phyloP scores from a whole-genome alignment of 2,113 vertebrate genomes.

The Emydura subglobosa region DNA sequence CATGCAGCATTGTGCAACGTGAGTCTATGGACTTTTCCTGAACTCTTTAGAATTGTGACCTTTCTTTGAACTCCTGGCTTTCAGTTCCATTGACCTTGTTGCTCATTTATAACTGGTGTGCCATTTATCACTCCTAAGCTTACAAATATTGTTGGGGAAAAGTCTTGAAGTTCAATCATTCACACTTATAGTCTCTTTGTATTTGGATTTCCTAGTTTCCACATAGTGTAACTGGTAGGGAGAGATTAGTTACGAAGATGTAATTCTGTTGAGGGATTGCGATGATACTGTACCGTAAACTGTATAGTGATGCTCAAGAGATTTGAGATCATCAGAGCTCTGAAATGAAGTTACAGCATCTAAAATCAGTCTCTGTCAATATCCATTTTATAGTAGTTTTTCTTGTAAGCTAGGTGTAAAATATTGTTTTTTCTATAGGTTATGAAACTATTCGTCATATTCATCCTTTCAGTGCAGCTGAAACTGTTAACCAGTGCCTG shows the following conservation, averaged over 20 bases:
- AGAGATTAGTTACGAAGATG: slow-evolving; percentile 78
- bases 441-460: slow-evolving; percentile 31
- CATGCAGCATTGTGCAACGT: slow-evolving; percentile 26
- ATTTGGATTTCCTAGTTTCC: slow-evolving; percentile 74
- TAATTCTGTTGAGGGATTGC: slow-evolving; percentile 78
- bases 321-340: slow-evolving; percentile 65
- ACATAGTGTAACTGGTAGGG: slow-evolving; percentile 77
- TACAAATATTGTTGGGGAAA: slow-evolving; percentile 71
- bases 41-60: slow-evolving; percentile 81
- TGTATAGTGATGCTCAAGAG: slow-evolving; percentile 73
- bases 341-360: slow-evolving; percentile 72
- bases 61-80: slow-evolving; percentile 82
- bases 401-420: slow-evolving; percentile 70
- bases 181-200: slow-evolving; percentile 72
- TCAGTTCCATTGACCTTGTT: slow-evolving; percentile 76
- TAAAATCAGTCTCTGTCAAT: slow-evolving; percentile 69
- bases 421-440: slow-evolving; percentile 65
- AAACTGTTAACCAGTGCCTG: not conserved
- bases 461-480: not conserved
- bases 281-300: slow-evolving; percentile 58
- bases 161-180: slow-evolving; percentile 76
- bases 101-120: slow-evolving; percentile 75
- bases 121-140: slow-evolving; percentile 77
- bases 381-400: slow-evolving; percentile 43
- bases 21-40: slow-evolving; percentile 78